Base-by-base conservation (phyloP, 1,140 invertebrate genomes). In the Aleiodes sp. region DNA sequence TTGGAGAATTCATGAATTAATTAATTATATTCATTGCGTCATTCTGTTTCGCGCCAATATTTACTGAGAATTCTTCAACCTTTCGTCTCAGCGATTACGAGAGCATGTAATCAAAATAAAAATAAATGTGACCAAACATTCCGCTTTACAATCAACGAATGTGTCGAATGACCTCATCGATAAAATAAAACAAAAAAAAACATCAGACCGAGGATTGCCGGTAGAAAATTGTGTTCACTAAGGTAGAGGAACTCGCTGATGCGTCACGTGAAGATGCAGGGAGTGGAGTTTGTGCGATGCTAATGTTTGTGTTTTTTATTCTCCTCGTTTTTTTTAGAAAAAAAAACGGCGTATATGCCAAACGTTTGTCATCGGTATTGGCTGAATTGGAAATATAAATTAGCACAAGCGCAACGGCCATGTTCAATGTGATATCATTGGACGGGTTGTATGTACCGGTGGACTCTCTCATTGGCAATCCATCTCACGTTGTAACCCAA, bases 261-360 rank as follows among this genome's bases (percentile, higher is more conserved):
- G 46, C 46, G 46, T 52, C 46, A 52, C 46, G 46, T 10, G 19
- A 52, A 24, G 46, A 52, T 12, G 26, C 16, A 14, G 46, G 46
- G 46, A 52, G 46, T 52, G 46, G 46, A 52, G 46, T 52, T 52
- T 52, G 46, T 52, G 26, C 46, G 46, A 52, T 52, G 46, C 19
- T 52, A 52, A 52, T 52, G 46, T 52, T 52, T 52, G 46, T 52
- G 19, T 52, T 52, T 52, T 52, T 52, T 10, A 52, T n/a, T n/a
- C n/a, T n/a, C n/a, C n/a, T n/a, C n/a, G n/a, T n/a, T n/a, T n/a
- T n/a, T n/a, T n/a, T n/a, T n/a, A n/a, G n/a, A n/a, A n/a, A n/a
- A n/a, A n/a, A n/a, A n/a, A n/a, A n/a, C n/a, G 26, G 9, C 21
- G 26, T 21, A 52, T 21, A 52, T 52, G 46, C 46, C 46, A 52